Conservation (phyloP, 92 coral and sea anemone species). For the Zoanthus gigantus region DNA sequence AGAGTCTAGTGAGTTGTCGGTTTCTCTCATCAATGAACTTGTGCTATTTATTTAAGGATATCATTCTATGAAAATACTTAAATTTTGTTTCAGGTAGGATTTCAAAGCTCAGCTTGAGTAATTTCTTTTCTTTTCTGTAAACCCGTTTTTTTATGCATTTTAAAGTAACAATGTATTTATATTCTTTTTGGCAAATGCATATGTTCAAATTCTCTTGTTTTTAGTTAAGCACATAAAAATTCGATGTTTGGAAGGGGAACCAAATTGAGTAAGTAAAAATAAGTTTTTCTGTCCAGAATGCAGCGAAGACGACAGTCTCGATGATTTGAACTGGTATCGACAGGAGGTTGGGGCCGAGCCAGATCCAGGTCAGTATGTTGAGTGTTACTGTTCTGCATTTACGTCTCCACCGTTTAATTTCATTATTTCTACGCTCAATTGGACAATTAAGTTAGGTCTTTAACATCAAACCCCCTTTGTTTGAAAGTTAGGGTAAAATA, state of each 20-base stretch:
- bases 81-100: too few species aligned
- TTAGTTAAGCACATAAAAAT: background rate
- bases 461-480: background rate
- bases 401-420: background rate
- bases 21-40: too few species aligned
- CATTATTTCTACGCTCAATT: background rate
- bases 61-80: too few species aligned
- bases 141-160: too few species aligned
- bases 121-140: too few species aligned
- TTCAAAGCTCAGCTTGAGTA: too few species aligned
- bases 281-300: background rate
- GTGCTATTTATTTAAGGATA: too few species aligned
- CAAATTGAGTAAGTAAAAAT: too few species aligned
- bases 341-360: constrained; percentile 96
- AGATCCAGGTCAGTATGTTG: constrained; percentile 73
- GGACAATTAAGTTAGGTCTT: background rate
- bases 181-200: background rate
- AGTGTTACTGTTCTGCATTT: too few species aligned
- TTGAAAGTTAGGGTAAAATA: background rate
- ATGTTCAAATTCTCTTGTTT: background rate
- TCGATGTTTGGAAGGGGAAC: background rate
- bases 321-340: constrained; percentile 88
- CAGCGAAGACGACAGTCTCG: constrained; percentile 65
- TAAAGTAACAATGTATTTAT: background rate
- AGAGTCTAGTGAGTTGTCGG: too few species aligned